Evolutionary conservation across 1,140 invertebrate genomes (phyloP), one percentile per base, ranked within the genome.

Genomic region (Cherax destructor): DNA sequence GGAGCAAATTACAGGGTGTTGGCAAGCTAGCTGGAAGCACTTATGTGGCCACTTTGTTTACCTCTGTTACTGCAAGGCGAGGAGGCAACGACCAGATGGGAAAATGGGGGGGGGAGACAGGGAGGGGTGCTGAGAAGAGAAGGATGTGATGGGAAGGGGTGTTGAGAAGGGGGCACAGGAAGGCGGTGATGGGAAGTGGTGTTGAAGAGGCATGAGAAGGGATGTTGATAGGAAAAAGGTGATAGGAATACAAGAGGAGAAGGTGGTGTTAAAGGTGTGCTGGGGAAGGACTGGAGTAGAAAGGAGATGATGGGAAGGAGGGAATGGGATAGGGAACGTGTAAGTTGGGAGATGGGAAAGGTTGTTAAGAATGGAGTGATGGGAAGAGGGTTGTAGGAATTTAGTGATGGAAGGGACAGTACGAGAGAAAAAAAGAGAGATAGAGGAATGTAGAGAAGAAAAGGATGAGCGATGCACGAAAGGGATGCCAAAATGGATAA

Each of bases 1-100:
- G 47, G 30, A 50, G 61, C 30, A 84, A 84, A 84, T 84, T 72
- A 84, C 65, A 72, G 83, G 65, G n/a, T 69, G 5, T 18, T 11
- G 59, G 24, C 47, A n/a, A n/a, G n/a, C 30, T 65, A n/a, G 59
- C 65, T 47, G 30, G 61, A 9, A 24, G 49, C n/a, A 72, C 47
- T 74, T 74, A 74, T 30, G 24, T 5, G n/a, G 69, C 69, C 69
- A 74, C 13, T 74, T 74, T 74, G 69, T 74, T 74, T 74, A 74
- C 69, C n/a, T 7, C 69, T 30, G 69, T 74, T 74, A 74, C 24
- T 52, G 50, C n/a, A 41, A 16, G 50, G 21, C 30, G 30, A 41
- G 30, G 30, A 41, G 30, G 30, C 30, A 41, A 41, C 30, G 30
- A 41, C 30, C 30, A 41, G 30, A 41, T 41, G 30, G 30, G 30